Evolutionary conservation across 2,113 vertebrate genomes (phyloP).

Genomic region (rat (Rattus norvegicus)): GRCr8 NC_086019.1:74747001-74747500

Average conservation of each 20-base stretch:
- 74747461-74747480: neutral
- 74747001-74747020: conserved; percentile 18
- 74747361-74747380: conserved; percentile 71
- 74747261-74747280: conserved; percentile 66
- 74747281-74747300: conserved; percentile 70
- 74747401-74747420: conserved; percentile 78
- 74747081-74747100: neutral
- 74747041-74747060: conserved; percentile 23
- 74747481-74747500: neutral
- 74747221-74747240: conserved; percentile 60
- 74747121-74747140: neutral
- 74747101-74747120: neutral
- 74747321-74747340: conserved; percentile 78
- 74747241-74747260: conserved; percentile 29
- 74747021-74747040: conserved; percentile 25
- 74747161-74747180: conserved; percentile 24
- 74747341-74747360: conserved; percentile 77
- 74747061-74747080: conserved; percentile 67
- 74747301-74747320: conserved; percentile 74
- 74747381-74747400: conserved; percentile 83
- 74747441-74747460: neutral
- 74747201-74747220: conserved; percentile 21
- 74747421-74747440: conserved; percentile 66
- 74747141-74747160: conserved; percentile 14
- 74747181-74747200: neutral